Evolutionary conservation across 2,888 invertebrate genomes (phyloP).

Genomic region (Ellobium chinense): DNA sequence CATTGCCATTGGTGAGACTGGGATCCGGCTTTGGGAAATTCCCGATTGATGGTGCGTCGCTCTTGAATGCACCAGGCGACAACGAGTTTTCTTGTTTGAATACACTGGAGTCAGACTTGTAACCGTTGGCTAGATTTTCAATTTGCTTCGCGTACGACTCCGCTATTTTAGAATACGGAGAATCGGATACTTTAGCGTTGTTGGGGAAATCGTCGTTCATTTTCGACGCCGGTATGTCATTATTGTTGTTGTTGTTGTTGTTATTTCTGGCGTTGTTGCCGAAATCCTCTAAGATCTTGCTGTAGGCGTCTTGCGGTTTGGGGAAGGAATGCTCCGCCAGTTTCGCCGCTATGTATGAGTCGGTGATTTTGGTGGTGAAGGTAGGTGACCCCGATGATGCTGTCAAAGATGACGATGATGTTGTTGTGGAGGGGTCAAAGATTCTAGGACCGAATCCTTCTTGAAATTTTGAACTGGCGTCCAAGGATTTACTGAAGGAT

Average conservation of each 20-base stretch:
- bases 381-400: conserved; percentile 9
- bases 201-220: conserved; percentile 8
- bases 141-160: conserved; percentile 40
- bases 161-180: conserved; percentile 5
- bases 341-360: conserved; percentile 66
- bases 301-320: conserved; percentile 36
- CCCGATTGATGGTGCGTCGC: neutral
- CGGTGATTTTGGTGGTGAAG: conserved; percentile 54
- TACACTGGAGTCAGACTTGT: conserved; percentile 12
- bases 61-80: conserved; percentile 21
- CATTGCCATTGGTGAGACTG: conserved; percentile 17
- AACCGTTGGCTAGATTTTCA: conserved; percentile 33
- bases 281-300: conserved; percentile 39
- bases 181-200: neutral
- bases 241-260: conserved; percentile 37
- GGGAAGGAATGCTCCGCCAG: conserved; percentile 33
- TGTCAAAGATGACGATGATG: neutral
- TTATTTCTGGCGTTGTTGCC: conserved; percentile 53
- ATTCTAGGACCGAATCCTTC: neutral
- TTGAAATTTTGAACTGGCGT: neutral
- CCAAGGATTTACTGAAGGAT: neutral
- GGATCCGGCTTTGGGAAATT: conserved; percentile 19
- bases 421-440: conserved; percentile 6
- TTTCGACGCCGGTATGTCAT: conserved; percentile 32
- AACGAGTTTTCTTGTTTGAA: conserved; percentile 29